Evolutionary conservation across 2,888 invertebrate genomes (phyloP).

Genomic region (Drosophila parthenogenetica): DNA sequence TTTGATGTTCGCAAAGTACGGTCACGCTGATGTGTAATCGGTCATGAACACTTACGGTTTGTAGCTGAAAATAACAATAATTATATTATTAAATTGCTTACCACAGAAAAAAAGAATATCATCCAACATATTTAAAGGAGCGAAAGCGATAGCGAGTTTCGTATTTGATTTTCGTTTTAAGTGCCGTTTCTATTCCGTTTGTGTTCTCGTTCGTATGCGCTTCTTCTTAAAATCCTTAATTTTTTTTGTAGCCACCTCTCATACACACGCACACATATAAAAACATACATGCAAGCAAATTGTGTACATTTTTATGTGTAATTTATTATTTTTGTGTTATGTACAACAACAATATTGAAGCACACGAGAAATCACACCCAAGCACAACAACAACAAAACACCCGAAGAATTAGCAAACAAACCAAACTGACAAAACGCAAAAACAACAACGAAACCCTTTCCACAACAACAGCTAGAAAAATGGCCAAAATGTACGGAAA

Average conservation of each 20-base stretch:
- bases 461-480: constrained; percentile 69
- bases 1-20: constrained; percentile 14
- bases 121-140: constrained; percentile 59
- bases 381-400: constrained; percentile 40
- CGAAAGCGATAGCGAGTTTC: constrained; percentile 51
- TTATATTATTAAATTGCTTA: constrained; percentile 49
- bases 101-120: constrained; percentile 42
- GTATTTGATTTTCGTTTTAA: constrained; percentile 36
- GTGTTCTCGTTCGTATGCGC: constrained; percentile 34
- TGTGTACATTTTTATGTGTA: constrained; percentile 42
- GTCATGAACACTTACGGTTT: constrained; percentile 77
- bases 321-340: constrained; percentile 60
- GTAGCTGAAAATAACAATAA: constrained; percentile 64
- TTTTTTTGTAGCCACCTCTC: constrained; percentile 28
- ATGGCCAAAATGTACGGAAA: constrained; percentile 86
- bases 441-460: constrained; percentile 81
- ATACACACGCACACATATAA: constrained; percentile 23
- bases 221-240: constrained; percentile 33
- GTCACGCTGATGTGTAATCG: constrained; percentile 34
- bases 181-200: constrained; percentile 36
- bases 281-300: constrained; percentile 20
- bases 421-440: constrained; percentile 74
- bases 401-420: constrained; percentile 57
- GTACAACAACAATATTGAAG: constrained; percentile 50
- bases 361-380: constrained; percentile 53